Evolutionary conservation across 2,113 vertebrate genomes (phyloP).

Genomic region (Microtus ochrogaster): DNA sequence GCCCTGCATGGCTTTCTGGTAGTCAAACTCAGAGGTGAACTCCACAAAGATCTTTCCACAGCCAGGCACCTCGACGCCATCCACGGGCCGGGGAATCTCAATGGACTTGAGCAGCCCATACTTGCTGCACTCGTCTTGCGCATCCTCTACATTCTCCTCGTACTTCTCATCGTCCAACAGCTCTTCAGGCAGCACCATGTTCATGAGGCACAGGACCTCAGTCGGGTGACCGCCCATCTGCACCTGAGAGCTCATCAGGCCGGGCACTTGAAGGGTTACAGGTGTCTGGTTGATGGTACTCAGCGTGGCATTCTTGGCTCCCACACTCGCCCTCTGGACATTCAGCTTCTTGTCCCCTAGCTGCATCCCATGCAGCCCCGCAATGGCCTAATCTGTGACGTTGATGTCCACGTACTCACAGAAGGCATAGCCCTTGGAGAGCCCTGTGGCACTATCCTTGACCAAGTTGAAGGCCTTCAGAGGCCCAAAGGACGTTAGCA

Average conservation of each 20-base stretch:
- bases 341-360: conserved; percentile 96
- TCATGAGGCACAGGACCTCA: conserved; percentile 95
- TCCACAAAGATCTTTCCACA: no score
- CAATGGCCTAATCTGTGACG: conserved; percentile 95
- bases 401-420: conserved; percentile 97
- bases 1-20: no score
- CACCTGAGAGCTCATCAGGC: conserved; percentile 93
- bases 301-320: conserved; percentile 95
- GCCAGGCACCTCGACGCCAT: no score
- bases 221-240: conserved; percentile 96
- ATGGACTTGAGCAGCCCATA: no score
- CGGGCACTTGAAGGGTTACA: conserved; percentile 95
- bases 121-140: no score
- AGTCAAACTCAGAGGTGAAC: no score
- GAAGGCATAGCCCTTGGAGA: no score
- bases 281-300: conserved; percentile 96
- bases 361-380: conserved; percentile 95
- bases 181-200: conserved; percentile 96
- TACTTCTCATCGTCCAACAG: conserved; percentile 95
- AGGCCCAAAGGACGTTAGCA: conserved; percentile 94
- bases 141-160: conserved; percentile 96
- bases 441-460: conserved; percentile 96
- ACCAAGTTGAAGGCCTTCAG: conserved; percentile 96
- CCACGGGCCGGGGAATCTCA: no score
- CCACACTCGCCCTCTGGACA: conserved; percentile 95